Evolutionary conservation across 1,140 invertebrate genomes (phyloP), one percentile per base, ranked within the genome.

Genomic region (Caerostris darwini): DNA sequence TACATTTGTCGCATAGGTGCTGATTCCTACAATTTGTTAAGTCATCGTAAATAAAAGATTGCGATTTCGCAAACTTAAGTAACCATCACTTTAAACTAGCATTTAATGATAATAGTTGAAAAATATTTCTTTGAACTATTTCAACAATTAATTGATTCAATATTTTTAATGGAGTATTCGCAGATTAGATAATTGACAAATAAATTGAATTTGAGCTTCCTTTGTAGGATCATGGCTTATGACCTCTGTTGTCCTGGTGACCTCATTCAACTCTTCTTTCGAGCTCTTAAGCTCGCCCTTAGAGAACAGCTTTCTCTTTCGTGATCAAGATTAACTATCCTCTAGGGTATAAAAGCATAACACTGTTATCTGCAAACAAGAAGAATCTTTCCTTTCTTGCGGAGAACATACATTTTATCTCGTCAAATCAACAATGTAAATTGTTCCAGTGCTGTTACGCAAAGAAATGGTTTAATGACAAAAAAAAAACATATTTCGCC

Each of bases 211-310:
- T 85, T 85, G 83, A 85, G 83, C 83, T 85, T 56, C 83, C 56
- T 58, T 85, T 85, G 83, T 58, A 56, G n/a, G 69, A 54, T 91
- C 90, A 71, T 82, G 57, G 71, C 90, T 91, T 91, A 81, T 91
- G 90, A 71, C 69, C 90, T 61, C 54, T 50, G 12, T 3, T 61
- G 90, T 82, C 90, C 90, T 57, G 56, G 56, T 91, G 90, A 57
- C 90, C 90, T 91, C 56, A 91, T 77, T 91, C 71, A 57, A 17
- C 19, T 50, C 34, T 53, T 50, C 34, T 77, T 77, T 53, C 53
- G 53, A 69, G 87, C 54, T 69, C 50, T 17, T 69, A 54, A 69
- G 61, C 87, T 57, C 53, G 87, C 64, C 87, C 64, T 56, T 54
- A 69, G 61, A 64, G 87, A 89, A 56, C 34, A 17, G 64, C 61